Base-by-base conservation (phyloP, 2,113 vertebrate species). In the Vimba vimba region DNA sequence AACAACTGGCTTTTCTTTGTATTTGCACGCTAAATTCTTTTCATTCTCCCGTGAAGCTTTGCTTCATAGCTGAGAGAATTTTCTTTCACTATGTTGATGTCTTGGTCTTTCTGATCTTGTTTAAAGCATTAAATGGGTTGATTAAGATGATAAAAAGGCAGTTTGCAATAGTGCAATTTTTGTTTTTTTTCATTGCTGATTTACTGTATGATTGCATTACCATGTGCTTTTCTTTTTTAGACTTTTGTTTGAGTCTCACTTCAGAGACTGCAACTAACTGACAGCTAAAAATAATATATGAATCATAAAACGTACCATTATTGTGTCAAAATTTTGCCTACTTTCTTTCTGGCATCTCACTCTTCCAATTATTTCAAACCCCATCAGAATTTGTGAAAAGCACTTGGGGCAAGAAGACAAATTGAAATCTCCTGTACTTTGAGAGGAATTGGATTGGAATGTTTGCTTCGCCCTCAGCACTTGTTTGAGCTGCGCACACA, bases 331-430 rank as follows among this genome's bases (percentile, higher is more conserved):
- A 30, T 7, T 59, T 6, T 82, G 7, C 68, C 55, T 25, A 27
- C 68, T 83, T 83, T 64, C 33, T 50, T 62, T 82, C n/a, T 80
- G 86, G 85, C 71, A 4, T 71, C 79, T 88, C 75, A 47, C 43
- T 52, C 39, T 82, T 82, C 66, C 66, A 88, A 88, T 93, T 91
- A 88, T 83, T 82, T 88, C 89, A 92, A 92, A 92, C 79, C 93
- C 90, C 71, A 82, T 86, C 88, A 87, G 89, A 91, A 87, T 92
- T 91, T 93, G 39, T 83, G 57, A 50, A 23, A 86, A 83, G 19
- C 64, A 87, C 89, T 91, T 81, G 88, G 89, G 74, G 89, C 88
- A 89, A 91, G 86, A 86, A 52, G 62, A 12, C 23, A 25, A n/a
- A 69, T 52, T 64, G 55, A 79, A 79, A 79, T 60, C 71, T 74